Conservation (phyloP, 92 coral and sea anemone species). For the Phenganax subtilis region DNA sequence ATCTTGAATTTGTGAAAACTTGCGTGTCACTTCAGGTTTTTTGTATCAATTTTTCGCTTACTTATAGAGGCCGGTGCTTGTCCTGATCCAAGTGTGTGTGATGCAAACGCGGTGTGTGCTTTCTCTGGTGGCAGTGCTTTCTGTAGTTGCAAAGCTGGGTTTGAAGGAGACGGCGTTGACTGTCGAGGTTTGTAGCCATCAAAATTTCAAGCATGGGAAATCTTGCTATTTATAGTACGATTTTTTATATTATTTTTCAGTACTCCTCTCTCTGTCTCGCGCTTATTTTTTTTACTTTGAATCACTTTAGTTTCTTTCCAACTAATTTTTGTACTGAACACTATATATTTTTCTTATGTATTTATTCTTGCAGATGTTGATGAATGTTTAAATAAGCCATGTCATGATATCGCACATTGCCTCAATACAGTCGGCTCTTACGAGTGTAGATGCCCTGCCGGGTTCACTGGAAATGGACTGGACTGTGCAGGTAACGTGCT, state of each 20-base stretch:
- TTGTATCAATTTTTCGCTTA: not conserved
- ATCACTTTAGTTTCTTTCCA: too few relatives aligned
- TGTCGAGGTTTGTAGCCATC: slow-evolving; percentile 49
- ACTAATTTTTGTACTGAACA: too few relatives aligned
- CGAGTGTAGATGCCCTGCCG: slow-evolving; percentile 49
- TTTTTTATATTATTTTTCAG: not conserved
- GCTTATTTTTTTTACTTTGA: not conserved
- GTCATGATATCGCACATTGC: slow-evolving; percentile 48
- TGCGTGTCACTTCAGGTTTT: not conserved
- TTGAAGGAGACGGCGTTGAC: slow-evolving; percentile 43
- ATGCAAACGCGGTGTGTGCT: slow-evolving; percentile 46
- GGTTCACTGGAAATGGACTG: slow-evolving; percentile 59
- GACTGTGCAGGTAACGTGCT: slow-evolving; percentile 48
- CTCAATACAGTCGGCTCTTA: slow-evolving; percentile 61
- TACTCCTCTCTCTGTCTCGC: not conserved
- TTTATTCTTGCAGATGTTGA: slow-evolving; percentile 24
- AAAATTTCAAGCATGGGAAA: too few relatives aligned
- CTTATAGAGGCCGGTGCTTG: slow-evolving; percentile 43
- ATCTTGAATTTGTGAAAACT: not conserved
- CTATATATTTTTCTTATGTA: too few relatives aligned
- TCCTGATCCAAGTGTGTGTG: slow-evolving; percentile 43
- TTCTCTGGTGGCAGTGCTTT: slow-evolving; percentile 7
- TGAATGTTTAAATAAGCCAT: slow-evolving; percentile 37
- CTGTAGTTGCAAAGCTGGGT: slow-evolving; percentile 60
- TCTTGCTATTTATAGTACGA: not conserved